phyloP scores from a whole-genome alignment of 1,140 invertebrate genomes.

The Danaus melanippus region DNA sequence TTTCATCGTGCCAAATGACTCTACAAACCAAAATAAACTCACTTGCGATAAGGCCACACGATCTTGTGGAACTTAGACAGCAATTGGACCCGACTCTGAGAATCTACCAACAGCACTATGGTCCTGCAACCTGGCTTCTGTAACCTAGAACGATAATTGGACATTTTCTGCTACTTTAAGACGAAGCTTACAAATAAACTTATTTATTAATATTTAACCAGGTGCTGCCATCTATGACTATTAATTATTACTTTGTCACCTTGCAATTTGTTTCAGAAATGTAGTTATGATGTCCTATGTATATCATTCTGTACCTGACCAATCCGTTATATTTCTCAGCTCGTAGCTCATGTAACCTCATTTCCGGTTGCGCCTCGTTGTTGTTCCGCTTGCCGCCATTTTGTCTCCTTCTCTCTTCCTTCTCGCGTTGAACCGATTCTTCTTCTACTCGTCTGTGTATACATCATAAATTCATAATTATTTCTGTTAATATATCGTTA shows the following conservation, averaged over 20 bases:
- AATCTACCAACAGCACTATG: conserved; percentile 91
- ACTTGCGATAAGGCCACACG: conserved; percentile 96
- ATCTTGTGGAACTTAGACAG: conserved; percentile 93
- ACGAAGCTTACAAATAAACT: no score
- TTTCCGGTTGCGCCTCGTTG: conserved; percentile 74
- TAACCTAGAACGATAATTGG: conserved; percentile 60
- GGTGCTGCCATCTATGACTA: no score
- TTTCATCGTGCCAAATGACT: no score
- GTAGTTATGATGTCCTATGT: no score
- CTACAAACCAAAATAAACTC: conserved; percentile 35
- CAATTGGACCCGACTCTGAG: conserved; percentile 88
- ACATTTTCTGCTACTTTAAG: no score
- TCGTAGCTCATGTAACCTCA: conserved; percentile 91
- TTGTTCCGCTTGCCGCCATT: conserved; percentile 62
- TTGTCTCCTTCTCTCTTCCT: conserved; percentile 59
- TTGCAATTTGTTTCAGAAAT: no score
- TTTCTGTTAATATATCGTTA: no score
- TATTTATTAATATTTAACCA: no score
- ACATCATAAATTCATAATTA: no score
- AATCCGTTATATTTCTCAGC: conserved; percentile 97
- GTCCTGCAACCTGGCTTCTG: conserved; percentile 97
- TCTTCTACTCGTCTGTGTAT: conserved; percentile 81
- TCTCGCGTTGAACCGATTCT: conserved; percentile 79
- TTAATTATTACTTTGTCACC: no score
- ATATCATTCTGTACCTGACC: conserved; percentile 73